Evolutionary conservation across 2,888 invertebrate species (phyloP).

Genomic region (Notodonta ziczac): DNA sequence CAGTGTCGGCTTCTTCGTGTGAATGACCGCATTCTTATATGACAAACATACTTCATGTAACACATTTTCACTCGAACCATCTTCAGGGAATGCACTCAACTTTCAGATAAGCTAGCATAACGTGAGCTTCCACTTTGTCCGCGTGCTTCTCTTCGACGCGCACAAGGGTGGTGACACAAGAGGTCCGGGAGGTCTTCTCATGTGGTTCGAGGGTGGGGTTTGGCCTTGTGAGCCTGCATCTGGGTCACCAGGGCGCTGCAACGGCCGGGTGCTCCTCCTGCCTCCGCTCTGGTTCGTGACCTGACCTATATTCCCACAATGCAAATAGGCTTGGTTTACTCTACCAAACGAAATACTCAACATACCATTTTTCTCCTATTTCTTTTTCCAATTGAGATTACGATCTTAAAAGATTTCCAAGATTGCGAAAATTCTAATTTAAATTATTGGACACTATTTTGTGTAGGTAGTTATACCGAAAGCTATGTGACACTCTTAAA

Average conservation of each 20-base stretch:
- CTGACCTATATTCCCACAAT: conserved; percentile 69
- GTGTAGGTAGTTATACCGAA: too few species aligned
- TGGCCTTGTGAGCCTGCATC: conserved; percentile 65
- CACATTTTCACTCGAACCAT: conserved; percentile 33
- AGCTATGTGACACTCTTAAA: too few species aligned
- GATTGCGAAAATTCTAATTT: too few species aligned
- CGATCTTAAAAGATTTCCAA: too few species aligned
- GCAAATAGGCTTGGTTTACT: conserved; percentile 47
- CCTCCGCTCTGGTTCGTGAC: conserved; percentile 51
- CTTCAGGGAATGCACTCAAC: conserved; percentile 44
- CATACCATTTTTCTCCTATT: too few species aligned
- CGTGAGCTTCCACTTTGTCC: conserved; percentile 16
- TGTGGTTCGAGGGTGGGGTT: conserved; percentile 41
- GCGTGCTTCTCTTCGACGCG: conserved; percentile 9
- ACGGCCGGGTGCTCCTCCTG: conserved; percentile 55
- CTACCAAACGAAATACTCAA: neutral
- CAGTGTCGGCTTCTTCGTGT: too few species aligned
- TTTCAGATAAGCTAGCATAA: conserved; percentile 29
- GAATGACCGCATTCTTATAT: neutral
- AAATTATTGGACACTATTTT: too few species aligned
- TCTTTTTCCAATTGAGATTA: too few species aligned
- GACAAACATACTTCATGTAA: conserved; percentile 9
- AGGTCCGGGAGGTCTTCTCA: conserved; percentile 36
- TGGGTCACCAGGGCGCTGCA: conserved; percentile 71
- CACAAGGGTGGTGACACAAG: conserved; percentile 21